Percentiles rank a stretch among this genome's conserved stretches.
These are phyloP conservation scores for Polymixis flavicincta DNA, from an alignment of 2,888 invertebrate species.

Conservation along the genomic window DNA sequence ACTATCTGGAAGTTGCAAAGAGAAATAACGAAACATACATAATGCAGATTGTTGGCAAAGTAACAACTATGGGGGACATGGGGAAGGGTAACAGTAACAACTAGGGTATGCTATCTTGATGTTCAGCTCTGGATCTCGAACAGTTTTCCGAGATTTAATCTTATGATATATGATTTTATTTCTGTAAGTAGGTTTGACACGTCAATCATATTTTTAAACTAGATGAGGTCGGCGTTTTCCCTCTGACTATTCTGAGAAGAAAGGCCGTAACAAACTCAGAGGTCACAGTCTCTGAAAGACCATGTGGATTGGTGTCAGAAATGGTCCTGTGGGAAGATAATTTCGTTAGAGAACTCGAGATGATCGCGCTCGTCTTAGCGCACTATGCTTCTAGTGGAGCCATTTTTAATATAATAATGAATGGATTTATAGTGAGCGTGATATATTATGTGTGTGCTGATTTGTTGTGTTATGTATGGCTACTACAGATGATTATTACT, in stretches of 20 bases:
- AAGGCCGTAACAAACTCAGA: too few species aligned
- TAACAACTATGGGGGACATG: conserved; percentile 33
- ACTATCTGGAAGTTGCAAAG: conserved; percentile 54
- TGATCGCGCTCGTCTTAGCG: background rate
- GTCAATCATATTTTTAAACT: too few species aligned
- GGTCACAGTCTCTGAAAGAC: too few species aligned
- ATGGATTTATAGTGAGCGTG: background rate
- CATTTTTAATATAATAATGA: background rate
- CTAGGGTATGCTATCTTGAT: background rate
- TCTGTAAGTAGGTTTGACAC: too few species aligned
- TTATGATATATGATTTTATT: too few species aligned
- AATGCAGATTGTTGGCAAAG: conserved; percentile 60
- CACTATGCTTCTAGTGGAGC: background rate
- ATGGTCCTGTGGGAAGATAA: too few species aligned
- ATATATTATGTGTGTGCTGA: background rate
- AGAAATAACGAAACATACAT: conserved; percentile 57
- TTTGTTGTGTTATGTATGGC: background rate
- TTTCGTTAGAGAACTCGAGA: background rate
- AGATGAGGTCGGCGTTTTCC: too few species aligned
- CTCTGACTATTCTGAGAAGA: too few species aligned
- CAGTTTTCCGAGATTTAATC: background rate
- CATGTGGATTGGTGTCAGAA: too few species aligned
- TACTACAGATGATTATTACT: background rate
- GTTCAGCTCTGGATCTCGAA: background rate
- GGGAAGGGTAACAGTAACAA: conserved; percentile 25